Conservation (phyloP, 2,888 invertebrate species). For the Drosophila rubida region DNA sequence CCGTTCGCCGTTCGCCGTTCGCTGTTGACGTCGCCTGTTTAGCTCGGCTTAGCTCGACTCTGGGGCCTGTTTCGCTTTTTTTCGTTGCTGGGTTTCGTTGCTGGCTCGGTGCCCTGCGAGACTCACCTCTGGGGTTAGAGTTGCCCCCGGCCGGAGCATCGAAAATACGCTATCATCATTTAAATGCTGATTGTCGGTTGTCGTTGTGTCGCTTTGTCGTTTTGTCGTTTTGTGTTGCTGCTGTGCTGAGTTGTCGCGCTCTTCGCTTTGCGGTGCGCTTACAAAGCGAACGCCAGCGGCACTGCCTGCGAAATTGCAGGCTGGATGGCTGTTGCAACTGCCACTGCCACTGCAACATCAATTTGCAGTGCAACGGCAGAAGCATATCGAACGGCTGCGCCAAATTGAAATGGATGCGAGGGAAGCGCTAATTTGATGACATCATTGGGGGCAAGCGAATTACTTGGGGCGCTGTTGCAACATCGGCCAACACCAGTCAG, state of each 20-base stretch:
- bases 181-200: slow-evolving; percentile 66
- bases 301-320: slow-evolving; percentile 28
- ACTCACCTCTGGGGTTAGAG: slow-evolving; percentile 10
- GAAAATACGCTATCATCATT: slow-evolving; percentile 55
- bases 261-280: slow-evolving; percentile 23
- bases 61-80: background rate
- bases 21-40: background rate
- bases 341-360: slow-evolving; percentile 21
- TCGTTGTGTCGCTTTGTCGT: slow-evolving; percentile 28
- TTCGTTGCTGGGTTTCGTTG: no score
- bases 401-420: slow-evolving; percentile 57
- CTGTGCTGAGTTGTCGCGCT: slow-evolving; percentile 33
- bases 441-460: slow-evolving; percentile 24
- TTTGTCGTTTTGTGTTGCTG: background rate
- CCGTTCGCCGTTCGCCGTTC: background rate
- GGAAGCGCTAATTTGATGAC: slow-evolving; percentile 52
- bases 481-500: background rate
- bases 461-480: slow-evolving; percentile 6
- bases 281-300: slow-evolving; percentile 9
- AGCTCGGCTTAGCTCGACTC: slow-evolving; percentile 32
- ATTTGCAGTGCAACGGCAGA: background rate
- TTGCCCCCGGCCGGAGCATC: background rate
- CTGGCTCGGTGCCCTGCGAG: slow-evolving; percentile 2
- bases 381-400: slow-evolving; percentile 24
- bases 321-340: slow-evolving; percentile 20